These are phyloP conservation scores for Ormyrus pomaceus DNA, from an alignment of 2,888 invertebrate species.

Conservation along the genomic window DNA sequence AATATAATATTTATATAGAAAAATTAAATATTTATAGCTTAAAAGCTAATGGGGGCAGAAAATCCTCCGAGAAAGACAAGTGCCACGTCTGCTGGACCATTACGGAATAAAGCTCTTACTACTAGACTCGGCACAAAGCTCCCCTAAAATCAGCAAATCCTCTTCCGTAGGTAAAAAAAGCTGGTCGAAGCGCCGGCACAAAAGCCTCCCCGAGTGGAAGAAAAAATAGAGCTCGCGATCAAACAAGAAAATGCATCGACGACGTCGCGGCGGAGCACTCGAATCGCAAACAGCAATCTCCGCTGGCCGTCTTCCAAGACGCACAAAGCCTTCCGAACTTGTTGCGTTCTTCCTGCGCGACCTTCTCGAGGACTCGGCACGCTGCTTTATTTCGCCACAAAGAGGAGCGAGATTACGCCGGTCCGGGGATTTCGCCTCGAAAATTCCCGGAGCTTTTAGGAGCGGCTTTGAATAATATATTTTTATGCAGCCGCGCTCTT, in stretches of 20 bases:
- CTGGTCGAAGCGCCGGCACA: not conserved
- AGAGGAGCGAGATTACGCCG: too few relatives aligned
- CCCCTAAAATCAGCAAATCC: too few relatives aligned
- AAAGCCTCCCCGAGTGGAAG: not conserved
- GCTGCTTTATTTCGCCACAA: too few relatives aligned
- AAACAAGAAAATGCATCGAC: not conserved
- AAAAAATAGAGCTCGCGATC: not conserved
- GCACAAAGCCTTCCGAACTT: slow-evolving; percentile 10
- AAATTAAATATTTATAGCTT: too few relatives aligned
- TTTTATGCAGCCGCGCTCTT: too few relatives aligned
- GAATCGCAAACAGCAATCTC: slow-evolving; percentile 43
- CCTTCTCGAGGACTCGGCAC: not conserved
- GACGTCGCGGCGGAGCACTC: not conserved
- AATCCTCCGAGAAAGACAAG: too few relatives aligned
- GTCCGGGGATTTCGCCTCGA: not conserved
- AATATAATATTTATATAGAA: too few relatives aligned
- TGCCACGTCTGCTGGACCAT: too few relatives aligned
- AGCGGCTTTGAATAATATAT: slow-evolving; percentile 9
- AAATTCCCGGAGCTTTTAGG: not conserved
- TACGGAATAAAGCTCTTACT: too few relatives aligned
- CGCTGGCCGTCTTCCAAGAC: slow-evolving; percentile 20
- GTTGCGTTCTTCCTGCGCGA: slow-evolving; percentile 31
- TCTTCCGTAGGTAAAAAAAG: too few relatives aligned
- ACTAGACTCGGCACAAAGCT: too few relatives aligned
- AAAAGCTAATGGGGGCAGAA: too few relatives aligned